These are phyloP conservation scores for Pandemis heparana DNA, from an alignment of 2,888 invertebrate species.

Conservation along the genomic window DNA sequence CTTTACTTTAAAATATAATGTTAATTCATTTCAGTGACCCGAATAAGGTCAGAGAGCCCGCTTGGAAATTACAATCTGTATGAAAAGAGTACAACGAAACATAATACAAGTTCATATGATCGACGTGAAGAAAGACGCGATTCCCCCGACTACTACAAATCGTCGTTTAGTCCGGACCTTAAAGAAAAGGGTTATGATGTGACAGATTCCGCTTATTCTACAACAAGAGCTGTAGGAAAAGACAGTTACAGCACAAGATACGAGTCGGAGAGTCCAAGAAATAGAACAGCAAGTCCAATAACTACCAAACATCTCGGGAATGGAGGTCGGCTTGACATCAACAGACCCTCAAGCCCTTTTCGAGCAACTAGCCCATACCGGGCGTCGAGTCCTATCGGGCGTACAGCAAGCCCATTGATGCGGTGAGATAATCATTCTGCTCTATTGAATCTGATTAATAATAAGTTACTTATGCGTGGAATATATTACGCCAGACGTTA, in stretches of 20 bases:
- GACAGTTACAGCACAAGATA: constrained; percentile 69
- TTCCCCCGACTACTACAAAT: constrained; percentile 78
- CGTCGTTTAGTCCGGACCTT: constrained; percentile 69
- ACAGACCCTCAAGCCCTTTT: constrained; percentile 70
- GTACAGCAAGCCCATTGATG: constrained; percentile 83
- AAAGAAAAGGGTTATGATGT: constrained; percentile 79
- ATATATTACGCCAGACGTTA: background rate
- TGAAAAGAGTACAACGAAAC: constrained; percentile 72
- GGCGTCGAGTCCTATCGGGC: constrained; percentile 79
- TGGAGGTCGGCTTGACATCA: constrained; percentile 79
- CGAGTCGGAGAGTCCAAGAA: constrained; percentile 78
- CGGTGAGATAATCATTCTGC: constrained; percentile 71
- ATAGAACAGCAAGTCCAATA: constrained; percentile 80
- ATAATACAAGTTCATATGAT: constrained; percentile 72
- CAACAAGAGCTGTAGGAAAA: constrained; percentile 72
- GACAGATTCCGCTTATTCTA: constrained; percentile 78
- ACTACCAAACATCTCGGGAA: constrained; percentile 83
- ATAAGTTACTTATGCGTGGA: constrained; percentile 41
- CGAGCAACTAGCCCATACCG: constrained; percentile 75
- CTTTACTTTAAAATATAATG: background rate
- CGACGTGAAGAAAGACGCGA: constrained; percentile 78
- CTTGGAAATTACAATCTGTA: constrained; percentile 75
- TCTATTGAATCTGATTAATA: constrained; percentile 84
- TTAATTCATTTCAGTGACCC: constrained; percentile 68
- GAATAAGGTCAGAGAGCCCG: constrained; percentile 80